phyloP scores from a whole-genome alignment of 2,797 vertebrate species.

The Petrocephalus sullivani region DNA sequence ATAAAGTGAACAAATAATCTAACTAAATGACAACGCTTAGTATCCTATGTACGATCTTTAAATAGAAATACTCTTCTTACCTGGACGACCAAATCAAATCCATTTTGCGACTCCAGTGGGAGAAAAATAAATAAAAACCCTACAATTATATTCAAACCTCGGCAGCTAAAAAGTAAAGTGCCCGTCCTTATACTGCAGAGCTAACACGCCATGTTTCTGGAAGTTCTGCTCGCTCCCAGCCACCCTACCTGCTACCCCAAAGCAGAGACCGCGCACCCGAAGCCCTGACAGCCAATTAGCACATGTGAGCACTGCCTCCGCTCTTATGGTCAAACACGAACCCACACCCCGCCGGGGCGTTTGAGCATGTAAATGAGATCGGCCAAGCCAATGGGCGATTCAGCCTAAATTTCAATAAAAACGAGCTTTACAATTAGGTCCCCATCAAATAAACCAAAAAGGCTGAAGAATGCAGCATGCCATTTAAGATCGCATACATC shows the following conservation, averaged over 20 bases:
- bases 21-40: background rate
- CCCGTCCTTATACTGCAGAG: background rate
- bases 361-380: conserved; percentile 24
- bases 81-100: background rate
- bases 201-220: background rate
- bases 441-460: background rate
- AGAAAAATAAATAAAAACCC: background rate
- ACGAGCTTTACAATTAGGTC: background rate
- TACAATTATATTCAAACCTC: background rate
- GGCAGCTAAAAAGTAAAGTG: background rate
- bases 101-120: background rate
- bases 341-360: conserved; percentile 23
- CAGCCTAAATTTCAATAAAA: conserved; percentile 8
- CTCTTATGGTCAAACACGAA: conserved; percentile 26
- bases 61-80: conserved; percentile 13
- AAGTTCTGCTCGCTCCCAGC: background rate
- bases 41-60: background rate
- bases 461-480: background rate
- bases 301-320: conserved; percentile 37
- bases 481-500: background rate
- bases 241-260: background rate
- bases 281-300: conserved; percentile 35
- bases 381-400: background rate
- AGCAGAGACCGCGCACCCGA: background rate
- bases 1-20: background rate